These are phyloP conservation scores for Sinocyclocheilus anophthalmus DNA, from an alignment of 2,113 vertebrate species.

Conservation along the genomic window DNA sequence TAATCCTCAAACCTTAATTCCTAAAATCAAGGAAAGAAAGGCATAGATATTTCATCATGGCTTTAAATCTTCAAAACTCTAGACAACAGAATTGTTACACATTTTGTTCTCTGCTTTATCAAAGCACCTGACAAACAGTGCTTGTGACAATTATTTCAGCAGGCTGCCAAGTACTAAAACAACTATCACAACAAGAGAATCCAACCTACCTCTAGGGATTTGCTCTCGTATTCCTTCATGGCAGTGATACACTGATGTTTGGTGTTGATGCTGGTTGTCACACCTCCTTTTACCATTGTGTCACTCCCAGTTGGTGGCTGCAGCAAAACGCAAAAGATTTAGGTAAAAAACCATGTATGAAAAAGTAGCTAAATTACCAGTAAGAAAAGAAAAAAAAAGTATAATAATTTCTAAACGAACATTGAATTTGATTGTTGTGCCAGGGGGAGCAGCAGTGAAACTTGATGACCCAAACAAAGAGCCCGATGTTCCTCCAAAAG, in stretches of 20 bases:
- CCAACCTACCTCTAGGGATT: slow-evolving; percentile 82
- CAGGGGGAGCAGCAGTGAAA: slow-evolving; percentile 86
- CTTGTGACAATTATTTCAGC: not conserved
- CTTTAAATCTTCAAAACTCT: not conserved
- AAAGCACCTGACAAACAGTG: not conserved
- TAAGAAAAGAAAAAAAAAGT: not conserved
- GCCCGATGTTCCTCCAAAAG: slow-evolving; percentile 84
- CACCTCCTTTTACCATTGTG: slow-evolving; percentile 95
- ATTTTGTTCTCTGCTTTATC: not conserved
- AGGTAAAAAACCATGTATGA: not conserved
- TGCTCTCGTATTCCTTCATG: slow-evolving; percentile 99
- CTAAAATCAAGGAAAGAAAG: slow-evolving; percentile 58
- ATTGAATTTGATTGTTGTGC: slow-evolving; percentile 94
- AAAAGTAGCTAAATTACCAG: not conserved
- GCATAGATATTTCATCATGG: not conserved
- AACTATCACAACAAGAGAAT: not conserved
- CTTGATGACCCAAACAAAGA: slow-evolving; percentile 89
- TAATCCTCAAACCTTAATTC: slow-evolving; percentile 93
- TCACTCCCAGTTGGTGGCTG: slow-evolving; percentile 92
- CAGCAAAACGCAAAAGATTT: not conserved
- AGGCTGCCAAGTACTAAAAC: not conserved
- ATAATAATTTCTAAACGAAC: slow-evolving; percentile 72
- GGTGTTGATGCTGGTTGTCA: slow-evolving; percentile 96
- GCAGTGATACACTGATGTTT: slow-evolving; percentile 99
- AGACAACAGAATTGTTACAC: not conserved